Evolutionary conservation across 1,140 invertebrate genomes (phyloP).

Genomic region (Lepidurus apus): DNA sequence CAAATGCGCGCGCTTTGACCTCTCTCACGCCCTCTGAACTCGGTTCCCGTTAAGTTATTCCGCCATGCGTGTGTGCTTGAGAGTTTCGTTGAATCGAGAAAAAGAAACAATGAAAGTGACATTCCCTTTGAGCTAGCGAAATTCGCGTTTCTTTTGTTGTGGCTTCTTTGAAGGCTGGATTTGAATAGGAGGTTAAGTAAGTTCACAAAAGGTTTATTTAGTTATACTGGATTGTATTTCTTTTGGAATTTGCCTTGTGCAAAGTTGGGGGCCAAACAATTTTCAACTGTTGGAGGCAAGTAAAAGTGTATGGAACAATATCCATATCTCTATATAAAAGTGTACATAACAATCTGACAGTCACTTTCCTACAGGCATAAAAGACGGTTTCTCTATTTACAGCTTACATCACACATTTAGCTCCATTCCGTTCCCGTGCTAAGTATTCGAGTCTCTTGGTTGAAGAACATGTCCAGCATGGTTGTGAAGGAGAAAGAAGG

Average conservation of each 20-base stretch:
- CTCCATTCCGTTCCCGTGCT: background rate
- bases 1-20: background rate
- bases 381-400: background rate
- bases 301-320: no score
- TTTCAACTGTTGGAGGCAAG: no score
- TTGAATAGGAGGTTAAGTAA: no score
- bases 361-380: background rate
- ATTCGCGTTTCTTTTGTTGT: background rate
- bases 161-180: no score
- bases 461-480: constrained; percentile 16
- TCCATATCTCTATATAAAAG: background rate
- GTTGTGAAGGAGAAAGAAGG: background rate
- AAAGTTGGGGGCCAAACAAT: no score
- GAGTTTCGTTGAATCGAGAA: background rate
- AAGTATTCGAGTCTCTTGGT: background rate
- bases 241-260: no score
- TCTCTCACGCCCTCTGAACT: constrained; percentile 4
- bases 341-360: background rate
- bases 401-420: background rate
- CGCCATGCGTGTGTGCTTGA: background rate
- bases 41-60: background rate
- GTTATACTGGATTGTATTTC: no score
- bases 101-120: background rate
- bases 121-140: background rate
- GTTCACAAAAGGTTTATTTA: no score